Evolutionary conservation across 2,888 invertebrate genomes (phyloP).

Genomic region (Acanthosepion esculentum): DNA sequence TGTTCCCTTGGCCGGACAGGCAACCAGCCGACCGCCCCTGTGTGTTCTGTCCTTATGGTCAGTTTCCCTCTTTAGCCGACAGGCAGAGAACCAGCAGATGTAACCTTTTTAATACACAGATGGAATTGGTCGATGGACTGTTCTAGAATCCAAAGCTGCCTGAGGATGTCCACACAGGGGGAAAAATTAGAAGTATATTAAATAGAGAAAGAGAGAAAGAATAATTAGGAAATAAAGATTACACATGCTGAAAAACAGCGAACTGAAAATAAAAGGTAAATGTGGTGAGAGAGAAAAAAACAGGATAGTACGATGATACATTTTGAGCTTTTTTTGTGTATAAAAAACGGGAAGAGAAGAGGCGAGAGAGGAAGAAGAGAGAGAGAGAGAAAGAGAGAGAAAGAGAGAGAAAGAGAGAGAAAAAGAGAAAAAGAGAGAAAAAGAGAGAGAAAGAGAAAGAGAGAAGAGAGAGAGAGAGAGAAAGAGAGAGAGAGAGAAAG

Average conservation of each 20-base stretch:
- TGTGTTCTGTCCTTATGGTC: neutral
- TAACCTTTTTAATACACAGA: slow-evolving; percentile 12
- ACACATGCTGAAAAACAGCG: neutral
- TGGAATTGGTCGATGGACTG: slow-evolving; percentile 8
- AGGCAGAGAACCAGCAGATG: neutral
- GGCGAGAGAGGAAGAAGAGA: too few species aligned
- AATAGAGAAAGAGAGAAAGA: neutral
- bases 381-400: too few species aligned
- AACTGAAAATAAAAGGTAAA: neutral
- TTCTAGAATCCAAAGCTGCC: slow-evolving; percentile 8
- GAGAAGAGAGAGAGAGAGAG: too few species aligned
- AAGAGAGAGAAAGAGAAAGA: too few species aligned
- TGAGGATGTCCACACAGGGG: neutral
- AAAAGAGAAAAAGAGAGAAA: too few species aligned
- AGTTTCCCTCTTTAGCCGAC: neutral
- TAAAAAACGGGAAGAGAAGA: too few species aligned
- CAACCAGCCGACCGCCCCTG: neutral
- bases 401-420: too few species aligned
- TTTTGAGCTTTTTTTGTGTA: too few species aligned
- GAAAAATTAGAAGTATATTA: neutral
- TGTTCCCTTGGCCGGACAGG: neutral
- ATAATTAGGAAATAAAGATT: neutral
- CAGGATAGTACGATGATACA: too few species aligned
- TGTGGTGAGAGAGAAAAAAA: too few species aligned
- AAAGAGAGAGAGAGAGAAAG: too few species aligned